Conservation (phyloP, 2,113 vertebrate species). For the Anser cygnoides region DNA sequence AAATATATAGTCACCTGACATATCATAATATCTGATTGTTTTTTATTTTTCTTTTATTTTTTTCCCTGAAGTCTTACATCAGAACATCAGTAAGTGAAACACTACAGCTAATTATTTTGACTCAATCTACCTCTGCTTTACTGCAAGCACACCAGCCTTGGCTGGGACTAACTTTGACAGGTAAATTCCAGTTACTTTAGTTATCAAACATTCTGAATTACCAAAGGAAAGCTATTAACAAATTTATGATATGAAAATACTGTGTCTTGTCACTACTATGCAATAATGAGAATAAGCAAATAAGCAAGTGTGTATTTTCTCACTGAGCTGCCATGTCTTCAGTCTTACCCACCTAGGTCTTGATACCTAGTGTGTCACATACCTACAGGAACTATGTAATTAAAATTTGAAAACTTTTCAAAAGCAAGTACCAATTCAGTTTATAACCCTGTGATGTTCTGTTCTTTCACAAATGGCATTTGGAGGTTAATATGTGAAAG, state of each 20-base stretch:
- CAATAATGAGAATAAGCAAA: slow-evolving; percentile 6
- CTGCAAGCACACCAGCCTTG: not conserved
- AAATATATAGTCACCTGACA: not conserved
- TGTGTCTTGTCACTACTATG: slow-evolving; percentile 26
- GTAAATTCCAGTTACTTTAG: slow-evolving; percentile 27
- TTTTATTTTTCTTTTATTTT: not conserved
- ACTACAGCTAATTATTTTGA: not conserved
- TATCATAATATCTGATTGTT: not conserved
- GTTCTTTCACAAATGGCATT: not conserved
- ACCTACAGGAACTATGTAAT: not conserved
- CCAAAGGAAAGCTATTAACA: slow-evolving; percentile 39
- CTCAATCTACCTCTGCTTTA: not conserved
- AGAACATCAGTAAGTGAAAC: not conserved
- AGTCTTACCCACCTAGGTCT: not conserved
- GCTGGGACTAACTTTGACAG: slow-evolving; percentile 20
- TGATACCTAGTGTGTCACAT: not conserved
- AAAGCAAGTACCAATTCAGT: not conserved
- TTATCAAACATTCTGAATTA: slow-evolving; percentile 28
- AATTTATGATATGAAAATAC: slow-evolving; percentile 17
- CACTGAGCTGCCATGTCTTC: not conserved
- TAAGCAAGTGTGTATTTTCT: slow-evolving; percentile 31
- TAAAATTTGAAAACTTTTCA: not conserved
- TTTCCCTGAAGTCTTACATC: not conserved
- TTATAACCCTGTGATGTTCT: not conserved
- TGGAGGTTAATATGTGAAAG: not conserved